phyloP scores from a whole-genome alignment of 2,113 vertebrate species.

The Aphelocoma coerulescens region DNA sequence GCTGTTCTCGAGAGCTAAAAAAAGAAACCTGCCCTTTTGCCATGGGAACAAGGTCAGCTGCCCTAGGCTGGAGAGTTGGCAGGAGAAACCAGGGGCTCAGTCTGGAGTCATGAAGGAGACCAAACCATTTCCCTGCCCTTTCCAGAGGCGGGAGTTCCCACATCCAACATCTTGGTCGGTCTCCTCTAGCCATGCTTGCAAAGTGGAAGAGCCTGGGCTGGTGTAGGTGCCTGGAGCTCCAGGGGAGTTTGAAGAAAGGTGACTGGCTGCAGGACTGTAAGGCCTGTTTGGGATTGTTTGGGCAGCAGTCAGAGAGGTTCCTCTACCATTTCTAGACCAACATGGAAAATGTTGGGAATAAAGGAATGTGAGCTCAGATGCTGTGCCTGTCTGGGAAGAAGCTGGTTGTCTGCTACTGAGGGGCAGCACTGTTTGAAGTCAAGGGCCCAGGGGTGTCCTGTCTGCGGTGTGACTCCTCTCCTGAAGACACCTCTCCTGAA shows the following conservation, averaged over 20 bases:
- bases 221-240: neutral
- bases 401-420: neutral
- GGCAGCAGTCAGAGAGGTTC: neutral
- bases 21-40: neutral
- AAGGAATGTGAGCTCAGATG: accelerated
- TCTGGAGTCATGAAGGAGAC: neutral
- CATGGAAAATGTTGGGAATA: neutral
- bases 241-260: neutral
- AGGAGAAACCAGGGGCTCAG: neutral
- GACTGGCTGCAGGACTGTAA: neutral
- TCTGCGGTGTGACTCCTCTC: neutral
- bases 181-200: neutral
- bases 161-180: neutral
- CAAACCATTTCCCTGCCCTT: neutral
- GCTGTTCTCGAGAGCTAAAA: neutral
- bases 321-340: neutral
- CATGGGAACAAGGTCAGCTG: neutral
- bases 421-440: neutral
- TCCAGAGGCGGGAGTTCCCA: neutral
- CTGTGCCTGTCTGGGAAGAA: neutral
- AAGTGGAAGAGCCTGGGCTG: neutral
- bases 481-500: neutral
- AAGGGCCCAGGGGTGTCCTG: neutral
- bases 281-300: neutral
- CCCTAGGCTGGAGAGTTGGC: neutral